Evolutionary conservation across 2,797 vertebrate species (phyloP).

Genomic region (Chelidonichthys spinosus): DNA sequence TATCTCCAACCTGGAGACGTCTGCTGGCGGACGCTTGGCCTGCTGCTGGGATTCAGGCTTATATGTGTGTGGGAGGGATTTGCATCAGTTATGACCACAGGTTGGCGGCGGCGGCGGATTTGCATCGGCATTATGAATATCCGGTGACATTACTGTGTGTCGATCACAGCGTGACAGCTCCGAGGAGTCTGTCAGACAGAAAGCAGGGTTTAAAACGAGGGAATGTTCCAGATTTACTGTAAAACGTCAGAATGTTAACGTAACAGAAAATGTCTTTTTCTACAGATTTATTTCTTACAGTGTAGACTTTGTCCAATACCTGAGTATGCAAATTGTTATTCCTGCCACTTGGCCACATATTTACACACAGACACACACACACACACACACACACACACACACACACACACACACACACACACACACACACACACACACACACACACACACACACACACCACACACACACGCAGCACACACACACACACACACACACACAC

Average conservation of each 20-base stretch:
- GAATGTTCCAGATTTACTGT: too few species aligned
- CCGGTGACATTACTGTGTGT: constrained; percentile 53
- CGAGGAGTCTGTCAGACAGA: too few species aligned
- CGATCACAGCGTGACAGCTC: constrained; percentile 44
- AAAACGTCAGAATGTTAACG: too few species aligned
- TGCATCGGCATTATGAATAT: constrained; percentile 63
- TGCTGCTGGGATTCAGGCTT: too few species aligned
- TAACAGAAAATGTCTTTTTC: too few species aligned
- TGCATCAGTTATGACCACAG: constrained; percentile 68
- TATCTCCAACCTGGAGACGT: constrained; percentile 52
- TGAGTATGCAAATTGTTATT: constrained; percentile 69
- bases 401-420: constrained; percentile 34
- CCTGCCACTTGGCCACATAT: constrained; percentile 63
- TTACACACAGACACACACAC: constrained; percentile 62
- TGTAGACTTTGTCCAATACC: neutral
- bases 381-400: constrained; percentile 25
- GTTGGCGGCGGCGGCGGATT: constrained; percentile 58
- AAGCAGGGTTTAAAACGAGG: too few species aligned
- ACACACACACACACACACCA: constrained; percentile 25
- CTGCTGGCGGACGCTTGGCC: neutral
- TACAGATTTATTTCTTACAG: too few species aligned
- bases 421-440: constrained; percentile 15
- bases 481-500: constrained; percentile 22
- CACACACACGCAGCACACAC: too few species aligned
- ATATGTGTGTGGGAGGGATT: constrained; percentile 44